A percentile compares a stretch with the other conserved stretches of the same genome.
Evolutionary conservation across 2,888 invertebrate species (phyloP).

Genomic region (Tipula vernalis): DNA sequence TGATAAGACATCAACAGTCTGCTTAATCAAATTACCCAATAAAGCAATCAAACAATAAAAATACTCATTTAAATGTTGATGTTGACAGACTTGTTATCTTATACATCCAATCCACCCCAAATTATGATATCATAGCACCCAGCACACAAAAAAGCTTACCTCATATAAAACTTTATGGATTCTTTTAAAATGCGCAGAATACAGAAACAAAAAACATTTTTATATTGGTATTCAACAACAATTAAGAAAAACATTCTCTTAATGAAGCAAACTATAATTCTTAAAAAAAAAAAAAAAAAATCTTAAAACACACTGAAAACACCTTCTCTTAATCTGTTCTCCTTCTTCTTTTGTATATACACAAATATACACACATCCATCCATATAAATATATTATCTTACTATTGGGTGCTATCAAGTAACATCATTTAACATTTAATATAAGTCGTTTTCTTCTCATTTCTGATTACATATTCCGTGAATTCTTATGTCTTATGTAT

Average conservation of each 20-base stretch:
- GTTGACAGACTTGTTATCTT: constrained; percentile 4
- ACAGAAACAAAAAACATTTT: not conserved
- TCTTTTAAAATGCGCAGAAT: not conserved
- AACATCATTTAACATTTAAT: constrained; percentile 4
- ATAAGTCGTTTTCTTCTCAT: not conserved
- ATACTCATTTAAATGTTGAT: not conserved
- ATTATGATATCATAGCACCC: not conserved
- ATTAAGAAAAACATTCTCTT: not conserved
- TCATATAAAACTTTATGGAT: not conserved
- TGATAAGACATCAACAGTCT: no score
- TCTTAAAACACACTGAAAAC: not conserved
- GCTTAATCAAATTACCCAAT: not conserved
- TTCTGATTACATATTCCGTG: not conserved
- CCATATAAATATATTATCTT: not conserved
- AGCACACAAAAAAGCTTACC: not conserved
- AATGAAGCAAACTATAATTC: not conserved
- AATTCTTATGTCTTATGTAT: not conserved
- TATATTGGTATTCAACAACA: not conserved
- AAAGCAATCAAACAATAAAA: not conserved
- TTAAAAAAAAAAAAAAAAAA: not conserved
- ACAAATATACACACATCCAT: not conserved
- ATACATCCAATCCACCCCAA: not conserved
- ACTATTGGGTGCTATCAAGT: constrained; percentile 4
- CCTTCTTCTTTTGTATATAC: not conserved
- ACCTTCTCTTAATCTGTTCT: constrained; percentile 4